These are phyloP conservation scores for Silurus lanzhouensis DNA, from an alignment of 2,797 vertebrate genomes.

Conservation along the genomic window DNA sequence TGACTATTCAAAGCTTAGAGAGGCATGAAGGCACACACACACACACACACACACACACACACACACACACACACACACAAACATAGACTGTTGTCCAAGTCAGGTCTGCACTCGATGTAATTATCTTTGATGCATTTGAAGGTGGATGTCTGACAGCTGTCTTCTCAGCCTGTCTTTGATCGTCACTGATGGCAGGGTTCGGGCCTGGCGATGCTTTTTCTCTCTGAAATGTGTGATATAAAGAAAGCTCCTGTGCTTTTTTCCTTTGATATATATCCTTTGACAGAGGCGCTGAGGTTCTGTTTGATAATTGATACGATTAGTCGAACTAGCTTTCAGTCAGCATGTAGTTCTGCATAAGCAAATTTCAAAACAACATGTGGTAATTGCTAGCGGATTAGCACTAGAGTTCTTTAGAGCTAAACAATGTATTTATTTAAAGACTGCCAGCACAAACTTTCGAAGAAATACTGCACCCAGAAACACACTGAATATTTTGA, in stretches of 20 bases:
- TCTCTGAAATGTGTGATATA: constrained; percentile 35
- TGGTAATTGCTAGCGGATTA: not conserved
- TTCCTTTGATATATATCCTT: constrained; percentile 30
- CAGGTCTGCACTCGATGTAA: constrained; percentile 77
- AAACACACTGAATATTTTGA: not conserved
- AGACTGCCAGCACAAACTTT: not conserved
- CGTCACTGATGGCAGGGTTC: constrained; percentile 66
- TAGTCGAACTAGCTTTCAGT: constrained; percentile 17
- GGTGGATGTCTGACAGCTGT: constrained; percentile 68
- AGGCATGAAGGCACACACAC: constrained; percentile 34
- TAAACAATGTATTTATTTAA: not conserved
- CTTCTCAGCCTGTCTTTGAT: constrained; percentile 75
- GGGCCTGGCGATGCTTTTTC: constrained; percentile 43
- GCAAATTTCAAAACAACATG: constrained; percentile 22
- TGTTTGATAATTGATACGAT: constrained; percentile 24
- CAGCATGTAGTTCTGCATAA: constrained; percentile 18
- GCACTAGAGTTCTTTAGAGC: not conserved
- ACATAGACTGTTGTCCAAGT: constrained; percentile 66
- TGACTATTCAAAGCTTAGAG: constrained; percentile 57
- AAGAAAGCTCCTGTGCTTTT: constrained; percentile 35
- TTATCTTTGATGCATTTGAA: constrained; percentile 74
- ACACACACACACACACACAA: constrained; percentile 16
- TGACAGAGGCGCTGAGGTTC: constrained; percentile 6
- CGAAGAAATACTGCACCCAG: not conserved
- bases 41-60: constrained; percentile 23